phyloP scores from a whole-genome alignment of 2,888 invertebrate species.

The Flexamia atlantica region DNA sequence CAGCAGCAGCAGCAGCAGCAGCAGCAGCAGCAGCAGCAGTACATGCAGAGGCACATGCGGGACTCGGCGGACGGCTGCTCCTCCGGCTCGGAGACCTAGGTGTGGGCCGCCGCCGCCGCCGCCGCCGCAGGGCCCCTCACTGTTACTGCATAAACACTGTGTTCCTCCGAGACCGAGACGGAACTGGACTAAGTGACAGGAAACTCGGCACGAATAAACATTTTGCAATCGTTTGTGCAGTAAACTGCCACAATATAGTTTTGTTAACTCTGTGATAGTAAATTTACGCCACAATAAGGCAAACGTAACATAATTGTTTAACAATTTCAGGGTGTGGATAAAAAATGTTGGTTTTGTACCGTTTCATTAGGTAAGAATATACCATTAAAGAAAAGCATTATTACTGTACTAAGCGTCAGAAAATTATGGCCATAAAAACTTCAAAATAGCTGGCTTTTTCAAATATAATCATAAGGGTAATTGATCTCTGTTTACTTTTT shows the following conservation, averaged over 20 bases:
- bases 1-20: conserved; percentile 74
- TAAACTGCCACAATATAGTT: neutral
- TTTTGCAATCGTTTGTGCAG: neutral
- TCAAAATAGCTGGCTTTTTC: too few relatives aligned
- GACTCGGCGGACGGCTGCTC: conserved; percentile 66
- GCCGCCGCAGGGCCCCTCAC: neutral
- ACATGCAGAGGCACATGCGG: conserved; percentile 67
- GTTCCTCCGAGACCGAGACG: neutral
- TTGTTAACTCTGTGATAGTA: neutral
- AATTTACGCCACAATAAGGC: neutral
- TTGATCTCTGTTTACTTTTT: too few relatives aligned
- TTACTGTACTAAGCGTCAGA: too few relatives aligned
- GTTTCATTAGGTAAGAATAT: too few relatives aligned
- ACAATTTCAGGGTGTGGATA: too few relatives aligned
- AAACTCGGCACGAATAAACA: neutral
- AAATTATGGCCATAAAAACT: too few relatives aligned
- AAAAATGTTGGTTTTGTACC: too few relatives aligned
- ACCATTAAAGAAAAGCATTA: too few relatives aligned
- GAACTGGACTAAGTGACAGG: neutral
- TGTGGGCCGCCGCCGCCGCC: neutral
- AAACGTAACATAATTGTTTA: neutral
- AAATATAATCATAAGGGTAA: too few relatives aligned
- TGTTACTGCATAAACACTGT: conserved; percentile 26
- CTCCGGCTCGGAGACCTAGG: conserved; percentile 63
- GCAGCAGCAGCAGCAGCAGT: conserved; percentile 65